Evolutionary conservation across 2,113 vertebrate genomes (phyloP).

Genomic region (Phoenicopterus ruber): DNA sequence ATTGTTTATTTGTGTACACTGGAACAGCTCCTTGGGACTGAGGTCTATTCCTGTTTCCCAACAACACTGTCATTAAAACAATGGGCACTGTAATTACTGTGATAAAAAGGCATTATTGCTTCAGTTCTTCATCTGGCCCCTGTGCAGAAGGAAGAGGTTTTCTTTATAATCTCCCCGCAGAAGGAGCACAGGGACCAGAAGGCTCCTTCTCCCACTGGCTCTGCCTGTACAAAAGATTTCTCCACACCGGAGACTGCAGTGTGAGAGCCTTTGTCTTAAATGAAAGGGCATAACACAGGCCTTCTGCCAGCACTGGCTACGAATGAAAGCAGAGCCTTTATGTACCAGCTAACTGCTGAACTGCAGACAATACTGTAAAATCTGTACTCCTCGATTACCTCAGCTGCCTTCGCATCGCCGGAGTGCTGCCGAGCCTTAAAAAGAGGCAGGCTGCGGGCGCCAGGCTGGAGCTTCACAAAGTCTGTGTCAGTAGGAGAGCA

Average conservation of each 20-base stretch:
- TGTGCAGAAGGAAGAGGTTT: slow-evolving; percentile 65
- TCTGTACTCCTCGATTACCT: slow-evolving; percentile 38
- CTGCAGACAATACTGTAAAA: slow-evolving; percentile 60
- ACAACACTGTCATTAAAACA: slow-evolving; percentile 67
- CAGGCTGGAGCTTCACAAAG: not conserved
- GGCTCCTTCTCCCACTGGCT: slow-evolving; percentile 66
- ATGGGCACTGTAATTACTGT: slow-evolving; percentile 57
- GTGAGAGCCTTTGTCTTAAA: slow-evolving; percentile 66
- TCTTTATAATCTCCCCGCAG: slow-evolving; percentile 53
- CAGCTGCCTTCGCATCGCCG: slow-evolving; percentile 9
- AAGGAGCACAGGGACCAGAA: slow-evolving; percentile 60
- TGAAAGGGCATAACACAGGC: slow-evolving; percentile 59
- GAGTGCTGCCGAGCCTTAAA: not conserved
- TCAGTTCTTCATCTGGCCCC: slow-evolving; percentile 54
- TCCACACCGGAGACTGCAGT: slow-evolving; percentile 51
- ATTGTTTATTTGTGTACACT: slow-evolving; percentile 52
- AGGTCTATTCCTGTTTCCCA: slow-evolving; percentile 50
- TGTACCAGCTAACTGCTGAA: slow-evolving; percentile 57
- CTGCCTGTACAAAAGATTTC: slow-evolving; percentile 63
- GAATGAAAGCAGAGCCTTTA: slow-evolving; percentile 58
- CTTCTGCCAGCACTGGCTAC: slow-evolving; percentile 64
- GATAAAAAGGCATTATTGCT: slow-evolving; percentile 64
- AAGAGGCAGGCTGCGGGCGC: not conserved
- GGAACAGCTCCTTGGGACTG: slow-evolving; percentile 58
- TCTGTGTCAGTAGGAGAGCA: not conserved